Percentiles rank a stretch among this genome's conserved stretches.
Conservation (phyloP, 2,888 invertebrate species). For the Hoplodrina blanda region DNA sequence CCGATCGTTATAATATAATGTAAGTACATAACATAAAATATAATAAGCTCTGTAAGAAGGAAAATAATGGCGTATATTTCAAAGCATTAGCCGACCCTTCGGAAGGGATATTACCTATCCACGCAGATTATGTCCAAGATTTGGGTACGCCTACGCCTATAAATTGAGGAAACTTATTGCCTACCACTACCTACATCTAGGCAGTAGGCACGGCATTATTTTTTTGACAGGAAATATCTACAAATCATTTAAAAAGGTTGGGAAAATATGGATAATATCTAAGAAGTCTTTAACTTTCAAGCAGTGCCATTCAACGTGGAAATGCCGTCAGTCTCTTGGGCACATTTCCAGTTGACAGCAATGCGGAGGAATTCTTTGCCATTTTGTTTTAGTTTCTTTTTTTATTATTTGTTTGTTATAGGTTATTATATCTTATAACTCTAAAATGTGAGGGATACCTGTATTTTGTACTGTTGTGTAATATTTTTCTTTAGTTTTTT, state of each 20-base stretch:
- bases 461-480: no score
- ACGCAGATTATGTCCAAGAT: slow-evolving; percentile 32
- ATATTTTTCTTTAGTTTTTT: no score
- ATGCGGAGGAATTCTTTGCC: no score
- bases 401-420: no score
- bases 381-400: no score
- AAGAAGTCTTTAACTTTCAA: no score
- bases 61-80: slow-evolving; percentile 44
- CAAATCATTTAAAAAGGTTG: neutral
- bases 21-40: slow-evolving; percentile 5
- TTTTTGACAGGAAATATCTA: slow-evolving; percentile 1
- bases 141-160: slow-evolving; percentile 12
- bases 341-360: no score
- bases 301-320: no score
- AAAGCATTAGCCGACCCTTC: slow-evolving; percentile 40
- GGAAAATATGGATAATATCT: no score
- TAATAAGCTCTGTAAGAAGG: slow-evolving; percentile 10
- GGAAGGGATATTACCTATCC: slow-evolving; percentile 16
- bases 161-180: slow-evolving; percentile 27
- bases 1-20: neutral
- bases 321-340: no score
- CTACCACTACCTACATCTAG: slow-evolving; percentile 6
- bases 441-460: no score
- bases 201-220: slow-evolving; percentile 15
- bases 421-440: no score